A percentile compares a stretch with the other conserved stretches of the same genome.
Conservation (phyloP, 2,797 vertebrate genomes). For the Lithobates sylvaticus region DNA sequence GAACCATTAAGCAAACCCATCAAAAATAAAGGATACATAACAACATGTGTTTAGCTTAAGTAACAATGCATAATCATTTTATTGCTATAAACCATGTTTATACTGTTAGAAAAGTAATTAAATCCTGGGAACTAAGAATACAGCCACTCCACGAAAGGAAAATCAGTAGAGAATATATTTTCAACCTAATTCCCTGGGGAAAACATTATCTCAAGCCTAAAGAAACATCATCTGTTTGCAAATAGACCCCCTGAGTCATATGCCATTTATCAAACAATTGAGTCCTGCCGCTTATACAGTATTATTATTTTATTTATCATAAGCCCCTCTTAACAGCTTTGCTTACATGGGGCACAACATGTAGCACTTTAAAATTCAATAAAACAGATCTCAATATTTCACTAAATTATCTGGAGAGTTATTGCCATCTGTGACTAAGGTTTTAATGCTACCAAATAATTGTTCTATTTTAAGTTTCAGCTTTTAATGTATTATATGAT, state of each 20-base stretch:
- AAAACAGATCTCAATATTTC: constrained; percentile 50
- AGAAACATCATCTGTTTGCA: constrained; percentile 5
- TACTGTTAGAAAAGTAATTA: constrained; percentile 36
- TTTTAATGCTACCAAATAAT: constrained; percentile 32
- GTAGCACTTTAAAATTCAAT: constrained; percentile 52
- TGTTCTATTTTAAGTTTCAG: constrained; percentile 16
- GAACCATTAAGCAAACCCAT: constrained; percentile 22
- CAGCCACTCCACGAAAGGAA: neutral
- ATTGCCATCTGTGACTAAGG: constrained; percentile 52
- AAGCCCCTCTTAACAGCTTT: constrained; percentile 37
- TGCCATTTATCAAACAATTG: constrained; percentile 41
- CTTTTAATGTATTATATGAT: constrained; percentile 29
- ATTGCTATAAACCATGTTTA: constrained; percentile 39
- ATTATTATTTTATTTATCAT: constrained; percentile 29
- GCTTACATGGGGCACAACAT: constrained; percentile 49
- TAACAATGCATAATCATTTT: constrained; percentile 38
- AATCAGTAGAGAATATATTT: constrained; percentile 20
- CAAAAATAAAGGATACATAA: constrained; percentile 16
- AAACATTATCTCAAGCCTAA: constrained; percentile 4
- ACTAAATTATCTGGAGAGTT: constrained; percentile 47
- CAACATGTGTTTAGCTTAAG: constrained; percentile 21
- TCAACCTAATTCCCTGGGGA: neutral
- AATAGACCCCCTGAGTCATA: constrained; percentile 30
- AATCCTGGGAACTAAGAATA: constrained; percentile 19
- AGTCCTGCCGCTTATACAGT: constrained; percentile 6